phyloP scores from a whole-genome alignment of 2,113 vertebrate species.

The Atrichornis clamosus region DNA sequence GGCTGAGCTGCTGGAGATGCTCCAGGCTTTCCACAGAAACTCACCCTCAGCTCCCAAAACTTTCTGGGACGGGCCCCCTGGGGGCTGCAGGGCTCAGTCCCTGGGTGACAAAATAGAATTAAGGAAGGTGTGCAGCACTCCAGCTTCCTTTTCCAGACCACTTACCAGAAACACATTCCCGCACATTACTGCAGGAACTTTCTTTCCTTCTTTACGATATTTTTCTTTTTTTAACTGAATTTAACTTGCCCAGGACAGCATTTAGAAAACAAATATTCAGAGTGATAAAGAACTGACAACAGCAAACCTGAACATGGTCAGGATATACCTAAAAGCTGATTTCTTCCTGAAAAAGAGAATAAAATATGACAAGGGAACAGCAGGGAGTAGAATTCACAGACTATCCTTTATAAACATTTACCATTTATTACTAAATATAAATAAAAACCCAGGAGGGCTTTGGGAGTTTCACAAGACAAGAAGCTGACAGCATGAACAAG shows the following conservation, averaged over 20 bases:
- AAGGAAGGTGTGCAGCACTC: accelerated
- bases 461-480: background rate
- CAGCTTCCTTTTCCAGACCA: background rate
- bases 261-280: background rate
- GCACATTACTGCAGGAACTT: background rate
- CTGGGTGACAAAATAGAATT: accelerated
- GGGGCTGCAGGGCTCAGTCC: background rate
- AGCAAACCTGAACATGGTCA: accelerated
- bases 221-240: background rate
- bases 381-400: background rate
- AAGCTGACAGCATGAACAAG: accelerated
- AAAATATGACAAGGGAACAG: background rate
- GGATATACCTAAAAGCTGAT: background rate
- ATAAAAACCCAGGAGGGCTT: background rate
- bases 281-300: background rate
- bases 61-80: accelerated
- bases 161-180: background rate
- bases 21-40: background rate
- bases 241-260: background rate
- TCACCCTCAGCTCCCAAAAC: accelerated
- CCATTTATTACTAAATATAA: background rate
- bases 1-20: background rate
- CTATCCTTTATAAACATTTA: background rate
- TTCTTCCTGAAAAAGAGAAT: background rate
- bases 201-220: background rate